Evolutionary conservation across 2,888 invertebrate species (phyloP), one percentile per base, ranked within the genome.

Genomic region (Imbricaverruca yamaguchii): DNA sequence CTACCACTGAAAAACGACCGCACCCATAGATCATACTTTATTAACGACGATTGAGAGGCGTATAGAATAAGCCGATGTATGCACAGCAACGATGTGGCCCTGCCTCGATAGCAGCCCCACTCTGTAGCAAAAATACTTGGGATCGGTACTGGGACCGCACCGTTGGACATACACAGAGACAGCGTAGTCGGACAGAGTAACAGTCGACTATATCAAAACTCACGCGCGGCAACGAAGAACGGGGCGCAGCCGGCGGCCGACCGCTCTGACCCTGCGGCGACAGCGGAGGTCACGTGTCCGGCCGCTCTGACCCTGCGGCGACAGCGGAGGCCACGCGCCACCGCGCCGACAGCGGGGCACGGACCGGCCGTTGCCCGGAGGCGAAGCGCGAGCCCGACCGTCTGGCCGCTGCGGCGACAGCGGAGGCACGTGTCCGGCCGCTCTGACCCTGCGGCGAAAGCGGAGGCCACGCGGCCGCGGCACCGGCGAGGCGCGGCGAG

Each of bases 61-160:
- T 65, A 65, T 65, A 65, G 65, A 9, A 59, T 59, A 39, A 69
- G 69, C 25, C 25, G 23, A 10, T n/a, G 39, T 25, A 69, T 69
- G 69, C 69, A 15, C 69, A 39, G 13, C 69, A 69, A 39, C 39
- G 69, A 25, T 69, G 69, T 15, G 69, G 69, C 13, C 69, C 69
- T 25, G 3, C 69, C 69, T 69, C 69, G 69, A 69, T 69, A 65
- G 69, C 69, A 25, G 69, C 69, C 69, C 69, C 25, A 25, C 69
- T 69, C 21, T 69, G 39, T 69, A 69, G 69, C 12, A 69, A 69
- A 69, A 69, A 69, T 69, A 69, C 25, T 10, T 39, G 67, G 12
- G 69, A 12, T 39, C 25, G 21, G 25, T 15, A 13, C 25, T 39
- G 12, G 69, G 69, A 39, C 69, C 69, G 69, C 69, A 69, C 10